Conservation (phyloP, 2,888 invertebrate genomes). For the Nephrocerus scutellatus region DNA sequence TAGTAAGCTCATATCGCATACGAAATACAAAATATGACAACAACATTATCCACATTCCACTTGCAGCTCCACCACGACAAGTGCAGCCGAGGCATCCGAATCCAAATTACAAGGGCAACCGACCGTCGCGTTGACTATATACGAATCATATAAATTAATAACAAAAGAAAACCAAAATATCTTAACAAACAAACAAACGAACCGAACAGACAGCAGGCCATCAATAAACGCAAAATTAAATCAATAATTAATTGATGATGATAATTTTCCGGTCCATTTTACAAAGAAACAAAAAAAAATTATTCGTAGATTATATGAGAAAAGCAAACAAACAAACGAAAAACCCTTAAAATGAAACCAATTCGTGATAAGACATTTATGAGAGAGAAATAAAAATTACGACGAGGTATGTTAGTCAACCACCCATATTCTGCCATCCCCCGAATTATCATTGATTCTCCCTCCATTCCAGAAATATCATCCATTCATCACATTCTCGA, state of each 20-base stretch:
- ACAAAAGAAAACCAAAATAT: constrained; percentile 23
- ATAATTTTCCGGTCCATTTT: constrained; percentile 27
- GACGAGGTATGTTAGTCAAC: constrained; percentile 12
- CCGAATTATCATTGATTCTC: too few relatives aligned
- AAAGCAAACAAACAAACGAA: constrained; percentile 13
- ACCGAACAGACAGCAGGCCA: not conserved
- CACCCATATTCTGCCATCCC: constrained; percentile 14
- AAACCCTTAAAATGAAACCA: constrained; percentile 12
- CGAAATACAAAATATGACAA: not conserved
- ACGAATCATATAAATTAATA: constrained; percentile 35
- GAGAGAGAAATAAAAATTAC: constrained; percentile 8
- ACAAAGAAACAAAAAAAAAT: constrained; percentile 16
- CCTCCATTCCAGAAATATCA: constrained; percentile 9
- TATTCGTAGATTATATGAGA: constrained; percentile 13
- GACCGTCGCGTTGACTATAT: constrained; percentile 35
- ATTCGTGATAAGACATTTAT: constrained; percentile 13
- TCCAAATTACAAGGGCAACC: constrained; percentile 46
- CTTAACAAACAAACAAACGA: constrained; percentile 15
- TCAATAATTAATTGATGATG: not conserved
- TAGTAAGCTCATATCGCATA: not conserved
- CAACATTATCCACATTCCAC: not conserved
- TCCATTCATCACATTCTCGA: constrained; percentile 11
- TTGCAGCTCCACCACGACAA: constrained; percentile 42
- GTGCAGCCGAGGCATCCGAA: constrained; percentile 46
- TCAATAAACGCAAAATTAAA: constrained; percentile 7